Evolutionary conservation across 2,113 vertebrate genomes (phyloP), one percentile per base, ranked within the genome.

Genomic region (Dissostichus mawsoni): DNA sequence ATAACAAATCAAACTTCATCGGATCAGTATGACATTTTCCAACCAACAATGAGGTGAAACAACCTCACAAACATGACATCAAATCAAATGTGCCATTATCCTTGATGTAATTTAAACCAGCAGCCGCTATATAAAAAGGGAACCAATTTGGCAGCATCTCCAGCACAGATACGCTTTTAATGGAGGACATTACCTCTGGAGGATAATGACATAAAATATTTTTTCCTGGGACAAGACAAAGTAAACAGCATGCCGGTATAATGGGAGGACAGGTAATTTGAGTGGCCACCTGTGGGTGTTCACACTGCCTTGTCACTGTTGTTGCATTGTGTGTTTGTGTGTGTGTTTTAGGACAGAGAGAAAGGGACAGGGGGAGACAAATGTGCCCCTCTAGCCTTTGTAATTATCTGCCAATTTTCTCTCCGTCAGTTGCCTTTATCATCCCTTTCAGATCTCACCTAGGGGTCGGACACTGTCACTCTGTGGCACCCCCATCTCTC

Each of bases 361-460:
- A 81, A 81, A 83, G 78, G 83, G 85, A 82, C 84, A 69, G 68
- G 58, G 87, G 81, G 76, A 85, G 87, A 88, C 81, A 84, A 91
- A 92, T 87, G 86, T 86, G 83, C 79, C 91, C 93, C 87, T 90
- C 86, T 89, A 83, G 92, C 88, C 91, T 88, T 89, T 87, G 89
- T 89, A 94, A 94, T 94, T 94, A 94, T 94, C 92, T 90, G 88
- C 87, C 93, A 92, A 92, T 94, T 94, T 94, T 92, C 91, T 85
- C 81, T 88, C 86, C 85, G 84, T 92, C 92, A 92, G 82, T 88
- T 89, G 88, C 86, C 89, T 93, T 94, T 94, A 93, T 94, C 93
- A 89, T 91, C 87, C 87, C 91, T 90, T 81, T 92, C 89, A 91
- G 87, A 93, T 94, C 92, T 94, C 92, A 92, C 92, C 91, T 85